These are phyloP conservation scores for Ceratina calcarata DNA, from an alignment of 1,140 invertebrate species.

Conservation along the genomic window DNA sequence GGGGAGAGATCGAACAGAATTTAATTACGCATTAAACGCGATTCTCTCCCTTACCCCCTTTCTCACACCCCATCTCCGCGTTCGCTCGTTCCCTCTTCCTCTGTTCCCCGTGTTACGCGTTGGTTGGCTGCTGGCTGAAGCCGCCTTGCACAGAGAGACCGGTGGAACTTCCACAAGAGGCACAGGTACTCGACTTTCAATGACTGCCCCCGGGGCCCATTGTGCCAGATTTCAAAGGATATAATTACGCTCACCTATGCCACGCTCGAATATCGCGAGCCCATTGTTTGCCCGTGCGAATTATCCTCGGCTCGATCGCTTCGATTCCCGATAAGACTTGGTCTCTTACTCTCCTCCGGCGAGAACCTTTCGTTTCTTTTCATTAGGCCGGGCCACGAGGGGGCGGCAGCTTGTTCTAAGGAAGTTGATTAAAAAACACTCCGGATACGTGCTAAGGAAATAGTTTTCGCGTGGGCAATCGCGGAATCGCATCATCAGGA, in stretches of 20 bases:
- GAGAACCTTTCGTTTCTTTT: conserved; percentile 37
- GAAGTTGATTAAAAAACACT: conserved; percentile 57
- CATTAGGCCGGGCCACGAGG: background rate
- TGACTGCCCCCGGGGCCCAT: conserved; percentile 65
- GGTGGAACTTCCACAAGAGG: conserved; percentile 64
- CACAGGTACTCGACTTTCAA: conserved; percentile 70
- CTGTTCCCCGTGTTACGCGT: background rate
- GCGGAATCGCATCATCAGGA: background rate
- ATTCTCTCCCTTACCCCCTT: conserved; percentile 21
- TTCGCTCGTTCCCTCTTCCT: conserved; percentile 16
- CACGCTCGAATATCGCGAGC: conserved; percentile 65
- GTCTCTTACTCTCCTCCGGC: conserved; percentile 11
- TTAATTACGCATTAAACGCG: conserved; percentile 56
- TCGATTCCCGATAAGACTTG: conserved; percentile 66
- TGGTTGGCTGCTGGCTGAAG: conserved; percentile 20
- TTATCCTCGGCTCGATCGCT: conserved; percentile 69
- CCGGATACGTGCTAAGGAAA: background rate
- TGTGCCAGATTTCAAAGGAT: conserved; percentile 69
- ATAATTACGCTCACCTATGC: conserved; percentile 72
- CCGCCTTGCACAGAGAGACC: conserved; percentile 43
- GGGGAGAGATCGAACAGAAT: conserved; percentile 32
- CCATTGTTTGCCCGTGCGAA: conserved; percentile 66
- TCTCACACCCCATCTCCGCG: conserved; percentile 4
- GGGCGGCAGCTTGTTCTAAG: conserved; percentile 19
- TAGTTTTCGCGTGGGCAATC: background rate